Conservation (phyloP, 2,888 invertebrate species). For the Ashinkailepas kermadecensis region DNA sequence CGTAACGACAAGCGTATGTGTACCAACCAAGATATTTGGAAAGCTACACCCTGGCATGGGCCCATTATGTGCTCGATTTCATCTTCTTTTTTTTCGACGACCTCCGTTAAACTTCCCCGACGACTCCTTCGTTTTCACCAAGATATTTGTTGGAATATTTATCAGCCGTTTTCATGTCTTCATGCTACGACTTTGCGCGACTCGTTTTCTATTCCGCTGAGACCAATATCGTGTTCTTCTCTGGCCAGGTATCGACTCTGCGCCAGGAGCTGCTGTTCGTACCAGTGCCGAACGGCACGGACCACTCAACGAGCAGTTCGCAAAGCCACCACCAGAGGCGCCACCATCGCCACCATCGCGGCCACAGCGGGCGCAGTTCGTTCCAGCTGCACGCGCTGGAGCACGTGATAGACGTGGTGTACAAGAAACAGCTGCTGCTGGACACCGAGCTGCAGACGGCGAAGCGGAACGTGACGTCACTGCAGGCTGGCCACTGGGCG, state of each 20-base stretch:
- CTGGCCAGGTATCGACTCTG: background rate
- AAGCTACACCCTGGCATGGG: too few species aligned
- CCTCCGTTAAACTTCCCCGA: too few species aligned
- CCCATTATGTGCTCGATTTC: too few species aligned
- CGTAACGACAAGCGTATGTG: too few species aligned
- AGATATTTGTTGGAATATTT: too few species aligned
- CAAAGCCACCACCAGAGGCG: background rate
- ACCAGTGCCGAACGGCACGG: background rate
- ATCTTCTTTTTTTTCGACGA: too few species aligned
- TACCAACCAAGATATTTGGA: too few species aligned
- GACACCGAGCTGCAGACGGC: background rate
- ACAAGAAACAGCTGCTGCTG: background rate
- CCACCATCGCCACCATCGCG: conserved; percentile 12
- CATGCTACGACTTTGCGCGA: too few species aligned
- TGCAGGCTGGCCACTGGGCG: background rate
- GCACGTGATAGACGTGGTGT: background rate
- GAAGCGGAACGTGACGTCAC: background rate
- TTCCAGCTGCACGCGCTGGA: conserved; percentile 1
- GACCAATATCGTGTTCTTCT: too few species aligned
- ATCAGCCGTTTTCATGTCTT: too few species aligned
- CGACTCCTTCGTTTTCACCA: too few species aligned
- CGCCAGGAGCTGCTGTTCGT: background rate
- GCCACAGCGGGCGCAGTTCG: background rate
- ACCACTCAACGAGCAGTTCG: background rate
- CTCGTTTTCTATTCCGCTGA: too few species aligned